Percentiles rank a stretch among this genome's conserved stretches.
Conservation (phyloP, 2,113 vertebrate species). For the Centrocercus urophasianus region DNA sequence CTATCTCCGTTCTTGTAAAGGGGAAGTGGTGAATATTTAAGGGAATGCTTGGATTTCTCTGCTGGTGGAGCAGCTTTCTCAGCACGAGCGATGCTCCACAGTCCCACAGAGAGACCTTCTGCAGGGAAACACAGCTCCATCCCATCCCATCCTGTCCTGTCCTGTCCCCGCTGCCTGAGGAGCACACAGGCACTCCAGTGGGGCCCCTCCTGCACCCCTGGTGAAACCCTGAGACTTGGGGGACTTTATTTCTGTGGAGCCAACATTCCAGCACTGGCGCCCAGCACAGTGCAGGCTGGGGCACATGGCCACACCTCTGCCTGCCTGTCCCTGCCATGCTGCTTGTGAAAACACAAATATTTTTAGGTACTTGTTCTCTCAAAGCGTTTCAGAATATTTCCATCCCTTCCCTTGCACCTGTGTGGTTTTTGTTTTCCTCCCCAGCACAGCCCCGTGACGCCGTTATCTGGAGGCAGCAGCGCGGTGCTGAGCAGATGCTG, state of each 20-base stretch:
- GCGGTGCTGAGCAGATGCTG: rapidly evolving
- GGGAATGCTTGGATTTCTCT: neutral
- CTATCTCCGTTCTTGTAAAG: neutral
- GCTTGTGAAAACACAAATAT: neutral
- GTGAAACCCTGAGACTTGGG: neutral
- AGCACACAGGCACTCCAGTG: neutral
- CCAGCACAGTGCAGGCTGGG: neutral
- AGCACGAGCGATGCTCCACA: rapidly evolving
- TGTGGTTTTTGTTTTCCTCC: neutral
- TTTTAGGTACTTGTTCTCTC: neutral
- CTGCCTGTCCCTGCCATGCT: neutral
- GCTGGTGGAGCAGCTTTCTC: neutral
- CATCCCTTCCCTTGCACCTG: neutral
- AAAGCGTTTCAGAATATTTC: neutral
- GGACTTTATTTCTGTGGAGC: neutral
- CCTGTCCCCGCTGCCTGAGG: no score
- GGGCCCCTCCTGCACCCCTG: neutral
- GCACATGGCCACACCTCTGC: neutral
- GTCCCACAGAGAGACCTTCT: neutral
- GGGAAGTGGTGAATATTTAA: neutral
- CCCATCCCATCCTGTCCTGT: no score
- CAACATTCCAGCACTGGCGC: neutral
- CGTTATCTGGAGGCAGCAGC: neutral
- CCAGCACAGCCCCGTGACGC: neutral
- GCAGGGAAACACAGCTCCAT: neutral